phyloP scores from a whole-genome alignment of 2,888 invertebrate genomes.

The Acleris cristana region DNA sequence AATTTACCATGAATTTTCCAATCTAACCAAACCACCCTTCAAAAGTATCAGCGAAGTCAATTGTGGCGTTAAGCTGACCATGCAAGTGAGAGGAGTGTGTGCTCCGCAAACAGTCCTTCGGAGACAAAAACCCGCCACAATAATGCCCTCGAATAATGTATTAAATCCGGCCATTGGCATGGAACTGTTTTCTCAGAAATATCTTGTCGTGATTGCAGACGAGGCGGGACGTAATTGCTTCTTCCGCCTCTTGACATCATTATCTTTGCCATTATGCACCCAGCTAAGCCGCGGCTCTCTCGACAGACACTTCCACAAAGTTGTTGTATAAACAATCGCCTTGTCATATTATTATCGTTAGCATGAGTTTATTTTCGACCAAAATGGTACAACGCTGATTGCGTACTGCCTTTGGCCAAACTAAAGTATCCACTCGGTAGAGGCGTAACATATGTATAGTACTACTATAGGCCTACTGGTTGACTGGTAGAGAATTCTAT shows the following conservation, averaged over 20 bases:
- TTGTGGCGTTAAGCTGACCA: conserved; percentile 14
- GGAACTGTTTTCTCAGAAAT: conserved; percentile 54
- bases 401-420: too few relatives aligned
- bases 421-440: too few relatives aligned
- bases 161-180: conserved; percentile 57
- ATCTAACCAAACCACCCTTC: neutral
- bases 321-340: conserved; percentile 33
- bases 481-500: too few relatives aligned
- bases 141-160: conserved; percentile 57
- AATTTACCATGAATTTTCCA: neutral
- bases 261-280: conserved; percentile 76
- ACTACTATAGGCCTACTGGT: too few relatives aligned
- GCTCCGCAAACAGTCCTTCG: conserved; percentile 37
- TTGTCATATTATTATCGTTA: conserved; percentile 24
- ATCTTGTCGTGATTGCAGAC: conserved; percentile 65
- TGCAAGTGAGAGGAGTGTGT: conserved; percentile 7
- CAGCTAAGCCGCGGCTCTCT: conserved; percentile 54
- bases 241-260: conserved; percentile 77
- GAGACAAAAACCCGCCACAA: conserved; percentile 52
- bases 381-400: neutral
- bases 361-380: conserved; percentile 16
- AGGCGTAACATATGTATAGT: too few relatives aligned
- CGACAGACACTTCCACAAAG: conserved; percentile 34
- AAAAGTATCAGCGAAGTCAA: neutral
- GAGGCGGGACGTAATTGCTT: conserved; percentile 73